Conservation (phyloP, 2,797 vertebrate genomes). For the Tokudaia muenninki region DNA sequence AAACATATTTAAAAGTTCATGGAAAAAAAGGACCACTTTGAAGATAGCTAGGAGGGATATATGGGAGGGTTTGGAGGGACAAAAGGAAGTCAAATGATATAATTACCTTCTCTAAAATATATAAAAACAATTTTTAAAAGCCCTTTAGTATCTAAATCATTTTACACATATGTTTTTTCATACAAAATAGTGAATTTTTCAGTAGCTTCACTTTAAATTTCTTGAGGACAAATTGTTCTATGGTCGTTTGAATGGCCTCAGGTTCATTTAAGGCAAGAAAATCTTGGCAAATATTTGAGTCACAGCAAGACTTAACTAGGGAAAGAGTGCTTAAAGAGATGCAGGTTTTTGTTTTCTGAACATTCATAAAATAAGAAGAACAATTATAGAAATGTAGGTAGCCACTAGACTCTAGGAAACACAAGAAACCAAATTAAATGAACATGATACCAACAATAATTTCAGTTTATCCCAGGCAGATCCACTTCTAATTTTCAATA, state of each 20-base stretch:
- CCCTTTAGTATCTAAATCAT: not conserved
- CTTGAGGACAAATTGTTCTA: not conserved
- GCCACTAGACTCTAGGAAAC: not conserved
- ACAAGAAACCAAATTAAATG: not conserved
- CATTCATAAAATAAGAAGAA: not conserved
- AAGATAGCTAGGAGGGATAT: not conserved
- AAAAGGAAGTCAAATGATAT: not conserved
- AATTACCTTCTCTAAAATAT: not conserved
- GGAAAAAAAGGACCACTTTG: not conserved
- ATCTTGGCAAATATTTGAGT: not conserved
- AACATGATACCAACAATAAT: not conserved
- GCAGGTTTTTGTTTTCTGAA: not conserved
- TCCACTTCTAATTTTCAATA: not conserved
- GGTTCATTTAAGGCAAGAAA: not conserved
- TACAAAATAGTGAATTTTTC: not conserved
- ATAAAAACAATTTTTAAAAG: not conserved
- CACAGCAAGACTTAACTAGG: not conserved
- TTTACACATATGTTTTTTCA: not conserved
- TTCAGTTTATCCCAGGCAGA: not conserved
- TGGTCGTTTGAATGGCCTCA: not conserved
- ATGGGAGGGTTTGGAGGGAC: not conserved
- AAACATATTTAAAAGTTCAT: not conserved
- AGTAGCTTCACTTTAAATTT: no score
- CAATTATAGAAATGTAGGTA: not conserved
- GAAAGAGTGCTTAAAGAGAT: not conserved